Conservation (phyloP, 2,113 vertebrate genomes). For the Eulemur rufifrons region DNA sequence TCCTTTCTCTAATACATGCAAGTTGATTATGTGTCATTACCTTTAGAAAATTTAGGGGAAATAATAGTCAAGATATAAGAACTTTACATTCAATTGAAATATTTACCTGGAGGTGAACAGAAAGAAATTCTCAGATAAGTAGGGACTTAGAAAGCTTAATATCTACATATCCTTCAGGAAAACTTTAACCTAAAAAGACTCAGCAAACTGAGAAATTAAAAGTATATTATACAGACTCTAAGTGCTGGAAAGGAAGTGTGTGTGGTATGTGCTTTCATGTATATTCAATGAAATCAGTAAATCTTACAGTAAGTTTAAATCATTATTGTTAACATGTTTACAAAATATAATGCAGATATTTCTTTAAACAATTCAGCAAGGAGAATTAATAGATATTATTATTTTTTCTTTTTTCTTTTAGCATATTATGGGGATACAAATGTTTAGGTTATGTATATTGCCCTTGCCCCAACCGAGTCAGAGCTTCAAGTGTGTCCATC, state of each 20-base stretch:
- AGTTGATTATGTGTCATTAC: background rate
- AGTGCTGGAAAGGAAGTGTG: background rate
- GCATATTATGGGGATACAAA: too few relatives aligned
- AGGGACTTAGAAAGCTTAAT: background rate
- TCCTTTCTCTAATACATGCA: background rate
- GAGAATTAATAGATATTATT: background rate
- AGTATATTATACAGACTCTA: background rate
- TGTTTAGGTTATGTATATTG: too few relatives aligned
- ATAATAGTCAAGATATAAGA: background rate
- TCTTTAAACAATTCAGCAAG: background rate
- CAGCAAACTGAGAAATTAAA: background rate
- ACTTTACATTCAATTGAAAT: constrained; percentile 26
- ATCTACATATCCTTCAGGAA: background rate
- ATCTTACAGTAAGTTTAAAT: background rate
- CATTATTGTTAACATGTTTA: background rate
- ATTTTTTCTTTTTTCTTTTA: background rate
- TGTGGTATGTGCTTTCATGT: background rate
- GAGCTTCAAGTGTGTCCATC: too few relatives aligned
- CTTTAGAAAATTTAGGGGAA: background rate
- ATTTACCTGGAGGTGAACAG: background rate
- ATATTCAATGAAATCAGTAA: background rate
- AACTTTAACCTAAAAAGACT: background rate
- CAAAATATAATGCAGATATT: background rate
- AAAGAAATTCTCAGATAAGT: background rate
- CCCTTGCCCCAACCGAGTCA: too few relatives aligned